Base-by-base conservation (phyloP, 2,888 invertebrate genomes). In the Andrena marginata region DNA sequence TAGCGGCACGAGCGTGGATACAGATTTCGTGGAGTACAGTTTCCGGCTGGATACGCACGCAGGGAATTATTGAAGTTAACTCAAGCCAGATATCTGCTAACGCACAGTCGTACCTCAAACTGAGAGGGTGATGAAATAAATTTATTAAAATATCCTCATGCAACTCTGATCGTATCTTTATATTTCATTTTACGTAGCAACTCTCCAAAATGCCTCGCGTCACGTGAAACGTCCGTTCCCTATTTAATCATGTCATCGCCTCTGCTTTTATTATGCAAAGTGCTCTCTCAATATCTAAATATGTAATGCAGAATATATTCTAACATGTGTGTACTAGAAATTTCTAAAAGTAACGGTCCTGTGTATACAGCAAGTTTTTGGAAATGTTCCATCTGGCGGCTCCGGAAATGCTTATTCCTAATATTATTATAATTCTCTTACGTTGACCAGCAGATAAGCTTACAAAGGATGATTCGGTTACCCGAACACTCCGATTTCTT, bases 61-160 rank as follows among this genome's bases (percentile, higher is more conserved):
- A 64, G 80, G 76, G 54, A 85, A 86, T 87, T 87, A 87, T 80
- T 75, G 77, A 80, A 87, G 84, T 87, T 87, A 85, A 82, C 84
- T 81, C 77, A 72, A 82, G 73, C 77, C 76, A 67, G 77, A 56
- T 80, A 71, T 79, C 72, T 67, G 42, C 82, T 59, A 26, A 35
- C 56, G 71, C 56, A 62, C 67, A 64, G 42, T 49, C 56, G 67
- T 67, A 23, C 60, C 20, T 51, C 2, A 51, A 77, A 62, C 59
- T 62, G 60, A 60, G 83, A 71, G 35, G 8, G 2, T 29, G 59
- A 71, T 77, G 68, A 67, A 77, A 65, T 59, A 62, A 56, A 71
- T 71, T 63, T 69, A 59, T 73, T 59, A 31, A 81, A 83, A 68
- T 73, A 69, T 76, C 70, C 31, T 59, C 48, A 16, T 35, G 23